These are phyloP conservation scores for Sesamia nonagrioides DNA, from an alignment of 1,140 invertebrate species.

Conservation along the genomic window DNA sequence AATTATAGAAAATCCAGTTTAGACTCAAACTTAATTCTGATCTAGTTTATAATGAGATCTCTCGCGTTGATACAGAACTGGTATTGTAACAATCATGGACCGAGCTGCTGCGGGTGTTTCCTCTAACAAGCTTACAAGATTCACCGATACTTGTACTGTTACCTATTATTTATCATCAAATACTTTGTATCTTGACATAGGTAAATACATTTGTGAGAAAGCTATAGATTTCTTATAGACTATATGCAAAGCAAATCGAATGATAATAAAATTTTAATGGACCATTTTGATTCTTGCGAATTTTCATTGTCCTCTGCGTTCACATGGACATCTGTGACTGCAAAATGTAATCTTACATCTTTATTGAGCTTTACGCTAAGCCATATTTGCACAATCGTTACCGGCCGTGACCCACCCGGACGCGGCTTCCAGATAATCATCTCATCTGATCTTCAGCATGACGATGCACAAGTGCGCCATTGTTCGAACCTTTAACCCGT, in stretches of 20 bases:
- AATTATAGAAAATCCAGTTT: conserved; percentile 22
- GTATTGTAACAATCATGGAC: conserved; percentile 30
- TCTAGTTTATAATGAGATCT: conserved; percentile 36
- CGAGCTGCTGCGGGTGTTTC: conserved; percentile 21
- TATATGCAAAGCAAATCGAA: not conserved
- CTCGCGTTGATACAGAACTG: conserved; percentile 14
- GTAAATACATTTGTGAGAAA: not conserved
- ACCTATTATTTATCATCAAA: not conserved
- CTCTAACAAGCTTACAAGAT: conserved; percentile 21
- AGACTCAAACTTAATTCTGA: conserved; percentile 25
- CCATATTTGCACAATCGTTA: conserved; percentile 60
- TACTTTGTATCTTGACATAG: not conserved
- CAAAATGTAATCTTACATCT: conserved; percentile 51
- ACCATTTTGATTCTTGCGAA: conserved; percentile 4
- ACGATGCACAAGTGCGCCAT: conserved; percentile 60
- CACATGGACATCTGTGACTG: conserved; percentile 45
- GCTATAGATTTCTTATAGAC: not conserved
- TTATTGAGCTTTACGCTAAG: conserved; percentile 53
- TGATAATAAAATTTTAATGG: conserved; percentile 18
- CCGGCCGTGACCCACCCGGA: conserved; percentile 63
- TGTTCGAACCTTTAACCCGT: conserved; percentile 51
- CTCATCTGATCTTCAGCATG: conserved; percentile 64
- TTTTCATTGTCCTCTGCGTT: not conserved
- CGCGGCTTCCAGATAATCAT: conserved; percentile 60
- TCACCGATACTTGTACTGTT: conserved; percentile 5